Percentiles rank a stretch among this genome's conserved stretches.
phyloP scores from a whole-genome alignment of 2,888 invertebrate species.

The Epistrophe eligans region DNA sequence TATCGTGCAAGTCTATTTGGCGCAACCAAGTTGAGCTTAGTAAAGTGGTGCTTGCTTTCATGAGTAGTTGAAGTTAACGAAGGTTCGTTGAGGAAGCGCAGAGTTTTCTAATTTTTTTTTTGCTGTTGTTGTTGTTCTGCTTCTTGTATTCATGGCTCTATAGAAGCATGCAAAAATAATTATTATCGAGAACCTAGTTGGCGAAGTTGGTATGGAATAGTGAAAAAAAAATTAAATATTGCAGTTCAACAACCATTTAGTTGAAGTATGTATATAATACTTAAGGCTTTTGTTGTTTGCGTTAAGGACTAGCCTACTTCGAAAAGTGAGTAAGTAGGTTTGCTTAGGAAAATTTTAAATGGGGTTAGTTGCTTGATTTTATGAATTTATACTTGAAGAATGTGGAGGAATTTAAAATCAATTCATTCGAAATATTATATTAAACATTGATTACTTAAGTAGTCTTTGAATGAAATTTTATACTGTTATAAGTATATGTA shows the following conservation, averaged over 20 bases:
- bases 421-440: slow-evolving; percentile 1
- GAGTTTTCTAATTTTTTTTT: slow-evolving; percentile 18
- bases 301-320: slow-evolving; percentile 52
- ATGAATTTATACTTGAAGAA: neutral
- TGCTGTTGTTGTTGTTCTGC: neutral
- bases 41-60: slow-evolving; percentile 63
- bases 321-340: slow-evolving; percentile 57
- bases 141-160: slow-evolving; percentile 35
- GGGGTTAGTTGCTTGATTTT: slow-evolving; percentile 1
- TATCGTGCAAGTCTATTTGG: slow-evolving; percentile 61
- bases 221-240: slow-evolving; percentile 32
- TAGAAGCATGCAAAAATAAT: slow-evolving; percentile 73
- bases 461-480: no score
- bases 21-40: slow-evolving; percentile 54
- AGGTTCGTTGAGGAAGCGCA: slow-evolving; percentile 50
- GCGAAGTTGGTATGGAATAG: slow-evolving; percentile 3
- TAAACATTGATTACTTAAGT: neutral
- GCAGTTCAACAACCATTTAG: slow-evolving; percentile 75
- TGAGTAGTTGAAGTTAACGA: slow-evolving; percentile 62
- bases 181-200: slow-evolving; percentile 61
- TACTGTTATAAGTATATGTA: no score
- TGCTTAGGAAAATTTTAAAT: slow-evolving; percentile 6
- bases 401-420: neutral
- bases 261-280: slow-evolving; percentile 52
- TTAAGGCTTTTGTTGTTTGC: slow-evolving; percentile 67